Evolutionary conservation across 2,888 invertebrate genomes (phyloP), one percentile per base, ranked within the genome.

Genomic region (Cosmia pyralina): DNA sequence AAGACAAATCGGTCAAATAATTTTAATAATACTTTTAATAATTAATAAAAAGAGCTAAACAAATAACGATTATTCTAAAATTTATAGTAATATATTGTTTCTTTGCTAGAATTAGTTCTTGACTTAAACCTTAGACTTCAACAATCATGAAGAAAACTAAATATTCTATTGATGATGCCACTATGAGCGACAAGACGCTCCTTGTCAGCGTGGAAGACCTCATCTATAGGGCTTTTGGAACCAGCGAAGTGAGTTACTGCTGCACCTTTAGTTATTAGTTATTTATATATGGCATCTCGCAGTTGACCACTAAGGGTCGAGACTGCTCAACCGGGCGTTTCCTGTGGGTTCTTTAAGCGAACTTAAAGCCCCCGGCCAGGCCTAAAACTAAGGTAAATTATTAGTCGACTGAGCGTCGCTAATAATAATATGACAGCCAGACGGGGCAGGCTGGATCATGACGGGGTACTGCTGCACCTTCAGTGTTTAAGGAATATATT

Each of bases 171-270:
- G 90, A 88, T 17, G 90, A 89, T n/a, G 91, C 93, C 2, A 85
- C 77, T n/a, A 93, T 93, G 93, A 93, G 93, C 81, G 94, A 94
- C 65, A 77, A 72, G 13, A 86, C 91, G 1, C 72, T 94, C 1
- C 87, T 94, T 0, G 66, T 94, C 19, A 94, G 89, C 65, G 91
- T 95, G 0, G 94, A 95, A 74, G 94, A 94, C 52, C 91, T 95
- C 7, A 95, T 95, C 69, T 83, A 86, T 70, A 85, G 88, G 48
- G 92, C 93, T 0, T 89, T 95, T 88, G 94, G 94, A 1, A 82
- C 92, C 0, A 0, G 22, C 0, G 74, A 85, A 0, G 91, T 91
- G 77, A 88, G 87, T 75, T 41, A 41, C 13, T 59, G 3, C 28
- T 28, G 28, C 3, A 28, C 28, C 28, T 28, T 13, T 13, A 41